Evolutionary conservation across 1,140 invertebrate species (phyloP).

Genomic region (Yoshiicerus persimilis): DNA sequence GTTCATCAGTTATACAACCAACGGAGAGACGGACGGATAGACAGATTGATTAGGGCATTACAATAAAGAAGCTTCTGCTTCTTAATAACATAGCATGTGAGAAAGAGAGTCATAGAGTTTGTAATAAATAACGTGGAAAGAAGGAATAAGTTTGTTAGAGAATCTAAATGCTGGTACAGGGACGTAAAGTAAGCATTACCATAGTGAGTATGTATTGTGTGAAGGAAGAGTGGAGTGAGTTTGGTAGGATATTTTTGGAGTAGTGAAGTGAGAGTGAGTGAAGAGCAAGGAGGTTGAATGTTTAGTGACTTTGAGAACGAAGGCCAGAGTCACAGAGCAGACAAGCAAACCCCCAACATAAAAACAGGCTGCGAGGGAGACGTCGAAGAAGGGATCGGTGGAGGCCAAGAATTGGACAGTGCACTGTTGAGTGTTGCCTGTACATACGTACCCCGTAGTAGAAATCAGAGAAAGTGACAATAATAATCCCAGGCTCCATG

Average conservation of each 20-base stretch:
- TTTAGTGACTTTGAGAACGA: not conserved
- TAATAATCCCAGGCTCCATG: slow-evolving; percentile 30
- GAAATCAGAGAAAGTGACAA: slow-evolving; percentile 32
- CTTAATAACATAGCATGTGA: too few relatives aligned
- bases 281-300: not conserved
- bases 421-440: not conserved
- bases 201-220: not conserved
- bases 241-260: too few relatives aligned
- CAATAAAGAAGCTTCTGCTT: too few relatives aligned
- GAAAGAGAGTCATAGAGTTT: too few relatives aligned
- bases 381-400: slow-evolving; percentile 23
- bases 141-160: too few relatives aligned
- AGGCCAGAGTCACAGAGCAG: not conserved
- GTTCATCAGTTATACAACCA: too few relatives aligned
- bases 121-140: too few relatives aligned
- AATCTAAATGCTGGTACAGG: too few relatives aligned
- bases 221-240: too few relatives aligned
- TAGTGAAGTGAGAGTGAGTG: not conserved
- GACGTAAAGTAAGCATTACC: too few relatives aligned
- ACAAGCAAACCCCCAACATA: not conserved
- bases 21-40: too few relatives aligned
- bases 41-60: too few relatives aligned
- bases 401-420: not conserved
- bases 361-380: not conserved
- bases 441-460: not conserved